Evolutionary conservation across 1,140 invertebrate species (phyloP), one percentile per base, ranked within the genome.

Genomic region (Glomeris maerens): DNA sequence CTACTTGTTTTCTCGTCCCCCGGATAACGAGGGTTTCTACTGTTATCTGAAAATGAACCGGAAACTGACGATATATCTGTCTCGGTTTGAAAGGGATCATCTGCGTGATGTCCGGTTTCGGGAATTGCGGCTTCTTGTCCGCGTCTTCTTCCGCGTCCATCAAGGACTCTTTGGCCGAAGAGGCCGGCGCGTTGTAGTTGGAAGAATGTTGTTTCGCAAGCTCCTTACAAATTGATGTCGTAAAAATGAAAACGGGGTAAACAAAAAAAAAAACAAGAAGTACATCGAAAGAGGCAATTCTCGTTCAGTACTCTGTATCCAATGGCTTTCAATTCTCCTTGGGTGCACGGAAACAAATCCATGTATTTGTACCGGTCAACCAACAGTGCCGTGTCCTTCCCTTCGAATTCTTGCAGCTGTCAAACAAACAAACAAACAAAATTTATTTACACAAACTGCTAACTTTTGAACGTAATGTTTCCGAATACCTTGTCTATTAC

Each of bases 291-390:
- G n/a, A n/a, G n/a, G n/a, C n/a, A n/a, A n/a, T n/a, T n/a, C n/a
- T n/a, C n/a, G n/a, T n/a, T n/a, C n/a, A n/a, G n/a, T 55, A 65
- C 70, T 61, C 66, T 63, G 84, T 73, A 73, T 3, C 72, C 72
- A 26, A 74, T 60, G 38, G 69, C 63, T 66, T 82, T 86, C 22
- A 98, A 71, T 66, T 98, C 93, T 31, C 81, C 78, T 17, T 79
- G 67, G 29, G 84, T 81, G 68, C 92, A 97, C 0, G 93, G 93
- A 66, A 84, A 92, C 3, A 98, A 70, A 66, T 96, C 86, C 45
- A 92, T 68, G 68, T 95, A 97, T 67, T 91, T 90, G 66, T 96
- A 98, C 52, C 92, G 71, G 66, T 97, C 93, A 29, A 98, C 90
- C 50, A 97, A 69, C 57, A 94, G 83, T 0, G 90, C 88, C 0